Evolutionary conservation across 2,888 invertebrate species (phyloP), one percentile per base, ranked within the genome.

Genomic region (Anodontia alba): DNA sequence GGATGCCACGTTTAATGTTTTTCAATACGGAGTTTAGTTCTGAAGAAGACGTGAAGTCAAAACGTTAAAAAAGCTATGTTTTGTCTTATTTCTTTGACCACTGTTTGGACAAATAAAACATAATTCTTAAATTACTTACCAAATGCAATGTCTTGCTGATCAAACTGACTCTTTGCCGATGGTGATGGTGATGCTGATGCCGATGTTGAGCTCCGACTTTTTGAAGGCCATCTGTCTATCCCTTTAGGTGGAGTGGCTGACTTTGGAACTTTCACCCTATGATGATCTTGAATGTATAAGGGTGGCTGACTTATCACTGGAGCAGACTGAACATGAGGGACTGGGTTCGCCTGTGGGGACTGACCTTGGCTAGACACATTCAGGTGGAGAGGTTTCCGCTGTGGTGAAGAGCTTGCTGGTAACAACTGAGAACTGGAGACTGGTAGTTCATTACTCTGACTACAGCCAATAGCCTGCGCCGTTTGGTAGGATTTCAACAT

Each of bases 401-500:
- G 62, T 7, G 62, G 62, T 33, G 62, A 33, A 3, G 62, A n/a
- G 33, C 33, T 8, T 62, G 62, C 12, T 12, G 62, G 17, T 15
- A 33, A 17, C 1, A 1, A 17, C 33, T 31, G 62, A 26, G 54
- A 54, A 5, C 15, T 26, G 1, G 23, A 26, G 26, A 26, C 26
- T 29, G 62, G 31, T 1, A 3, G 23, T 26, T 1, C 1, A 20
- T 5, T 3, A 29, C 15, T 7, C 5, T 5, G 12, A 23, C 57
- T 15, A 10, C 15, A 5, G 10, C 12, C 57, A 3, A 12, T 12
- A 8, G 3, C 62, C 20, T 62, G 62, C 1, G 7, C 1, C 26
- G 62, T 15, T 62, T 62, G 5, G 33, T 33, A 62, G 15, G 62
- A 62, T 62, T 62, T 62, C 33, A 62, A 33, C 62, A 62, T 62